Conservation (phyloP, 1,140 invertebrate species). For the Diorhabda sublineata region DNA sequence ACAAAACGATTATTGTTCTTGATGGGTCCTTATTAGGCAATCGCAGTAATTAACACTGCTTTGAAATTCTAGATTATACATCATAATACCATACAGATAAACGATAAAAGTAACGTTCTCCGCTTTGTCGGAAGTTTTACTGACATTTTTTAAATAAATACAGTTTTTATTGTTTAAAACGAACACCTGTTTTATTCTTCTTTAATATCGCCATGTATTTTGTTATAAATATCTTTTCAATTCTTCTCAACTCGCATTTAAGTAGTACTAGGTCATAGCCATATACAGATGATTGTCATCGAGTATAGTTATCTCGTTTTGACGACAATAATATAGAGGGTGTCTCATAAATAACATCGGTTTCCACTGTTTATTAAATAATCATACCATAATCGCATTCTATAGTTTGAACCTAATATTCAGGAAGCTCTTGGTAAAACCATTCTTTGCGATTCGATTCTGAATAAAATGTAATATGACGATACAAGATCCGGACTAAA, state of each 20-base stretch:
- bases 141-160: slow-evolving; percentile 15
- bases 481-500: background rate
- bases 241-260: too few relatives aligned
- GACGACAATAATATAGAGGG: too few relatives aligned
- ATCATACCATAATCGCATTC: too few relatives aligned
- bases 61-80: slow-evolving; percentile 27
- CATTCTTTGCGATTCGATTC: too few relatives aligned
- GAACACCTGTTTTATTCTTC: slow-evolving; percentile 14
- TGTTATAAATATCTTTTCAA: slow-evolving; percentile 10
- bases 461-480: too few relatives aligned
- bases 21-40: slow-evolving; percentile 14
- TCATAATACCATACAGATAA: slow-evolving; percentile 26
- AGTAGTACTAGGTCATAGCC: too few relatives aligned
- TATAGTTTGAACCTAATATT: too few relatives aligned
- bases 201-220: slow-evolving; percentile 6
- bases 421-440: too few relatives aligned
- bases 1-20: slow-evolving; percentile 13
- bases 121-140: slow-evolving; percentile 23
- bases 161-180: slow-evolving; percentile 14
- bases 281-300: too few relatives aligned
- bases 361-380: too few relatives aligned
- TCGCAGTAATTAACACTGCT: slow-evolving; percentile 17
- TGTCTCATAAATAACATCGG: too few relatives aligned
- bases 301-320: too few relatives aligned
- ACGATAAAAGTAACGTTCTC: slow-evolving; percentile 23